Base-by-base conservation (phyloP, 2,797 vertebrate genomes). In the Sarcoramphus papa region DNA sequence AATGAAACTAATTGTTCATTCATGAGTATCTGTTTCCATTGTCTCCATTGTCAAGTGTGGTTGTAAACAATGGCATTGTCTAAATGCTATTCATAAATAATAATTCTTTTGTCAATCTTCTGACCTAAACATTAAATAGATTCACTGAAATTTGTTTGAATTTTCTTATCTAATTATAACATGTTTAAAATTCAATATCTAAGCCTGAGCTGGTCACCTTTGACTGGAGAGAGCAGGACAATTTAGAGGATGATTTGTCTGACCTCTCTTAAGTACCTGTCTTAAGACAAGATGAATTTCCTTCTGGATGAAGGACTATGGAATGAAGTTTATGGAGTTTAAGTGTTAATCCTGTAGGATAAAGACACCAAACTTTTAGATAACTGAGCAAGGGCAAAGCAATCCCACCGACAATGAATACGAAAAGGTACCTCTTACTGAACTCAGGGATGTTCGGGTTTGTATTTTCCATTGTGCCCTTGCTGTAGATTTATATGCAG, bases 31-130 rank as follows among this genome's bases (percentile, higher is more conserved):
- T 6, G 0, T 77, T 93, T 91, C 51, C 83, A 85, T 92, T 73
- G 40, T 86, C 24, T 93, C 68, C 31, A 14, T 67, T 92, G 73
- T 84, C 50, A 73, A 76, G 28, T 54, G 53, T 88, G 45, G 24
- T 85, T 91, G 64, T 91, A 83, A 95, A 90, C 85, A 91, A 47
- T 35, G 37, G 31, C 19, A 40, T 50, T 91, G 53, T 96, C 94
- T 73, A 85, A 83, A 57, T 63, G 59, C 48, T 78, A 33, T 59
- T 86, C 13, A 22, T 92, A 92, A 95, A 59, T 83, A 73, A 73
- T 56, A 70, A 6, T 90, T 78, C 16, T 92, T 80, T 67, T 51
- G 23, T 73, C 43, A 27, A 0, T 67, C 73, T 92, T 84, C 20
- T 90, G 51, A 47, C 48, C 30, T 92, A 64, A 86, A 59, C 31